A percentile compares a stretch with the other conserved stretches of the same genome.
Evolutionary conservation across 2,113 vertebrate genomes (phyloP).

Genomic region (Tichodroma muraria): DNA sequence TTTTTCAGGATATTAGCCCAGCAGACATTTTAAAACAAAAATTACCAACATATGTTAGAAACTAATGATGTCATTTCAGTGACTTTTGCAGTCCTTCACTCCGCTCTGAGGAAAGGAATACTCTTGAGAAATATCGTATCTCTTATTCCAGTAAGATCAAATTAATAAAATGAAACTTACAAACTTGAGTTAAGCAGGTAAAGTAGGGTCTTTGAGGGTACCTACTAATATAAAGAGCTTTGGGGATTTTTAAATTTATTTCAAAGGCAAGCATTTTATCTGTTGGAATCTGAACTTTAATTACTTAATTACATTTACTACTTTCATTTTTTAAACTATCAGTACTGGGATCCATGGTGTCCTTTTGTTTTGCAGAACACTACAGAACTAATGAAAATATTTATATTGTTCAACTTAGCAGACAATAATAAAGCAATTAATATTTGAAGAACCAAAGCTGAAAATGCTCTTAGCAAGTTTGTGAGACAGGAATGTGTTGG

Average conservation of each 20-base stretch:
- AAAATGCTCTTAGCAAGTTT: background rate
- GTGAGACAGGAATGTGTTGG: background rate
- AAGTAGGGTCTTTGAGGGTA: background rate
- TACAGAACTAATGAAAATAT: background rate
- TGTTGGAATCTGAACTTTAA: background rate
- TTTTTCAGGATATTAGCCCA: background rate
- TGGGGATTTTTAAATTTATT: background rate
- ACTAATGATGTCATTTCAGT: background rate
- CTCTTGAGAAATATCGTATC: background rate
- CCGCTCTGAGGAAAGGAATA: background rate
- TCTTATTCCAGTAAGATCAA: background rate
- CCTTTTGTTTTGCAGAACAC: background rate
- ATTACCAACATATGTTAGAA: background rate
- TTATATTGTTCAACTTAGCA: background rate
- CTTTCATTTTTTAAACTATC: background rate
- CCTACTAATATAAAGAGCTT: background rate
- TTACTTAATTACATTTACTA: background rate
- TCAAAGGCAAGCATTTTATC: background rate
- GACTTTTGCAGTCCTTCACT: background rate
- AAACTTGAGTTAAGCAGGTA: background rate
- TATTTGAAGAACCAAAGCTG: background rate
- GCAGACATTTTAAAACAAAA: background rate
- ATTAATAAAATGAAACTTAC: background rate
- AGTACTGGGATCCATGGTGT: background rate
- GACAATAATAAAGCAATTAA: background rate